Conservation (phyloP, 2,797 vertebrate species). For the Ispidina picta region DNA sequence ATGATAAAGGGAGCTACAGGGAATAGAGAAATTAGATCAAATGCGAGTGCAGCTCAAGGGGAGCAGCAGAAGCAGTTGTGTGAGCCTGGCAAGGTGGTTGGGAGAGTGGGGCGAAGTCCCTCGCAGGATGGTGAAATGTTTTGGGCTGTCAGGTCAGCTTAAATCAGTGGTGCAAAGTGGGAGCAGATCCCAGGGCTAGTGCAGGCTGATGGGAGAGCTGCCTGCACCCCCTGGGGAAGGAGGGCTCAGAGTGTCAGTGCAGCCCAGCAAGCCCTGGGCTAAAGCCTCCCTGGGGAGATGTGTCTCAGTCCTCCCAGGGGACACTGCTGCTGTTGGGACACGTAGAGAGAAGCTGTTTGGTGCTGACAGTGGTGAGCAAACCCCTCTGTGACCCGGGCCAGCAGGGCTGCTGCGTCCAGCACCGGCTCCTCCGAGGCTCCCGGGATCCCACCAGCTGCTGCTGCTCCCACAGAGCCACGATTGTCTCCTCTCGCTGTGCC, state of each 20-base stretch:
- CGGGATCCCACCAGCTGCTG: neutral
- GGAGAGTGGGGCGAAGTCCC: neutral
- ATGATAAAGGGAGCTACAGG: neutral
- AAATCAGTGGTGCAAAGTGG: neutral
- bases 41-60: neutral
- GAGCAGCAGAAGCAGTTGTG: neutral
- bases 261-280: fast-evolving
- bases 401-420: neutral
- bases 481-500: neutral
- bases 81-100: neutral
- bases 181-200: neutral
- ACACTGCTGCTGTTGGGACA: fast-evolving
- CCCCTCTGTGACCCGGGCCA: fast-evolving
- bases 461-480: fast-evolving
- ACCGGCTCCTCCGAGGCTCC: neutral
- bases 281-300: fast-evolving
- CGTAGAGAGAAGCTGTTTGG: neutral
- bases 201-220: neutral
- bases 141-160: neutral
- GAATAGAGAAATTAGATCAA: neutral
- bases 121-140: neutral
- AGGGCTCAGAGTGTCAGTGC: too few relatives aligned
- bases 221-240: fast-evolving
- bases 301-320: neutral
- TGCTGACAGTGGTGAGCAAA: fast-evolving